Conservation (phyloP, 2,888 invertebrate species). For the Keiferia lycopersicella region DNA sequence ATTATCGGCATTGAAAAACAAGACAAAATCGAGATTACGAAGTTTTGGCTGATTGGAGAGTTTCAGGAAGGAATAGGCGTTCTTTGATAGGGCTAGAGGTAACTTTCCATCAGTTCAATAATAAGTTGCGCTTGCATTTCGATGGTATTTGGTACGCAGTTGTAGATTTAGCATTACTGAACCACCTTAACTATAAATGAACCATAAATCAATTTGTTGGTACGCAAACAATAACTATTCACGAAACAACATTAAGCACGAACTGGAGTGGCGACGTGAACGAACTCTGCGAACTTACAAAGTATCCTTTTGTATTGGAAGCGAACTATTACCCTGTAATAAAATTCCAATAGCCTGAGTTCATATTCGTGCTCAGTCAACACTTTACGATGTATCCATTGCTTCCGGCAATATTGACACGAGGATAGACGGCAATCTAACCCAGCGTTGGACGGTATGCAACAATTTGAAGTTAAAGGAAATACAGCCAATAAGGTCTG, state of each 20-base stretch:
- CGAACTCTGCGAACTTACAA: conserved; percentile 17
- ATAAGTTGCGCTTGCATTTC: too few species aligned
- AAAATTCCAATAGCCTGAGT: conserved; percentile 32
- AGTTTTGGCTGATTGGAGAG: too few species aligned
- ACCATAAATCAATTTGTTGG: conserved; percentile 1
- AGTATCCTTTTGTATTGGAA: neutral
- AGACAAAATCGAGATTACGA: too few species aligned
- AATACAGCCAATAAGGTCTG: conserved; percentile 3
- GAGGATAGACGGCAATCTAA: neutral
- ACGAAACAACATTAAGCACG: conserved; percentile 4
- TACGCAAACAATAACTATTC: conserved; percentile 15
- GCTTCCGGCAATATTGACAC: neutral
- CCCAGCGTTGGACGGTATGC: neutral
- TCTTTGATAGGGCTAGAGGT: too few species aligned
- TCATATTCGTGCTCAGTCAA: neutral
- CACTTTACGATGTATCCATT: neutral
- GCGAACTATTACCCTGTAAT: conserved; percentile 22
- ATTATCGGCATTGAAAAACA: too few species aligned
- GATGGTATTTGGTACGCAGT: too few species aligned
- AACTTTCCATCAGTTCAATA: too few species aligned
- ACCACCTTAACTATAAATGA: neutral
- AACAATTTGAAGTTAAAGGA: conserved; percentile 4
- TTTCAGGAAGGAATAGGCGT: too few species aligned
- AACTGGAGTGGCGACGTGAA: conserved; percentile 13
- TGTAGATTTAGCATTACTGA: too few species aligned